phyloP scores from a whole-genome alignment of 2,797 vertebrate genomes.

The Catamblyrhynchus diadema region DNA sequence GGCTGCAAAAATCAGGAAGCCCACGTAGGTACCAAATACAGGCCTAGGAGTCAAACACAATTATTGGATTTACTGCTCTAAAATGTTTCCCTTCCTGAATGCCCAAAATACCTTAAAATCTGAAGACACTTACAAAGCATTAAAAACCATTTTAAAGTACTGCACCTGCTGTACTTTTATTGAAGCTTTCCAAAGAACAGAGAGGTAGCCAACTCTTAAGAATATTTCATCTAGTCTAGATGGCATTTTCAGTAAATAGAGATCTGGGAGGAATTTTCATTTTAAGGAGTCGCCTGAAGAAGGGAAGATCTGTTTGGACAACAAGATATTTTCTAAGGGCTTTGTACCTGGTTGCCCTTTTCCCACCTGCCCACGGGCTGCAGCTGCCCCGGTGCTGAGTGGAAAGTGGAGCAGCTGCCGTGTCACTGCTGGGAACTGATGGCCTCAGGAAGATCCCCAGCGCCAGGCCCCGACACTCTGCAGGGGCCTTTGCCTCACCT shows the following conservation, averaged over 20 bases:
- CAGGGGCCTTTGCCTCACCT: neutral
- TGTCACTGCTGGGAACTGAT: neutral
- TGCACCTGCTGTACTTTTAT: neutral
- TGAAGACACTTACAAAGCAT: neutral
- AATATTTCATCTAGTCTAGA: neutral
- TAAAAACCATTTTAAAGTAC: neutral
- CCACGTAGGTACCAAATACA: neutral
- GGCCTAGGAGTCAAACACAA: neutral
- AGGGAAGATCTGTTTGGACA: neutral
- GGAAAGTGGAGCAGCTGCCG: neutral
- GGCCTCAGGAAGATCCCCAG: neutral
- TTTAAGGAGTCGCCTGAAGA: neutral
- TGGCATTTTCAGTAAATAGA: neutral
- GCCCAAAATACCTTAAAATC: neutral
- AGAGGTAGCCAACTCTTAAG: neutral
- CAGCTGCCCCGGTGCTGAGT: neutral
- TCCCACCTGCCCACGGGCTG: neutral
- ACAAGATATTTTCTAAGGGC: neutral
- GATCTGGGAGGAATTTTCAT: neutral
- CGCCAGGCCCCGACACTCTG: rapidly evolving
- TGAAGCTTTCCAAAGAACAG: neutral
- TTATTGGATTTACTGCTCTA: neutral
- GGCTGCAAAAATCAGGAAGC: neutral
- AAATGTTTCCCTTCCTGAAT: neutral
- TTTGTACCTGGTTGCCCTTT: neutral